These are phyloP conservation scores for Crematogaster levior DNA, from an alignment of 2,888 invertebrate genomes.

Conservation along the genomic window DNA sequence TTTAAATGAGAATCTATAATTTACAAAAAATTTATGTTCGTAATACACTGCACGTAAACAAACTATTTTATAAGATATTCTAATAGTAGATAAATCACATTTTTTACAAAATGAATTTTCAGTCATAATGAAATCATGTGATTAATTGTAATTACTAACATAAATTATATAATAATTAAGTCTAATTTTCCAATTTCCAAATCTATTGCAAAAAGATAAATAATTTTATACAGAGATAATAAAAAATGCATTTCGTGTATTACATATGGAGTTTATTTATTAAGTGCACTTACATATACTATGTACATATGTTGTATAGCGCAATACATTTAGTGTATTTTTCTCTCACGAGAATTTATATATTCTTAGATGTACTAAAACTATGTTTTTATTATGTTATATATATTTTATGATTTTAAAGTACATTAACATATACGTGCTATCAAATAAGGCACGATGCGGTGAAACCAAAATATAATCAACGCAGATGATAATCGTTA, in stretches of 20 bases:
- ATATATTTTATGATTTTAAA: background rate
- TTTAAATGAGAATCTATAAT: background rate
- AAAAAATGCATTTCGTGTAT: background rate
- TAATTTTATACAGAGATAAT: background rate
- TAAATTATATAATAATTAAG: background rate
- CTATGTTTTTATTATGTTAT: background rate
- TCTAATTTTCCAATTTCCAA: background rate
- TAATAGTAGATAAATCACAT: too few species aligned
- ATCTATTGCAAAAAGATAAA: background rate
- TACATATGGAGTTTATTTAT: conserved; percentile 21
- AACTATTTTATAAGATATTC: too few species aligned
- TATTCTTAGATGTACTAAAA: conserved; percentile 5
- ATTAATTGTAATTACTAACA: background rate
- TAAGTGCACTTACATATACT: conserved; percentile 6
- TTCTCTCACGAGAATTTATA: background rate
- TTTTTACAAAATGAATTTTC: background rate
- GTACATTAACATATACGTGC: conserved; percentile 14
- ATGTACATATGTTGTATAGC: conserved; percentile 2
- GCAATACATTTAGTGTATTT: conserved; percentile 11
- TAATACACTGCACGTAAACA: background rate
- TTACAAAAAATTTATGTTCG: background rate
- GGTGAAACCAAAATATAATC: conserved; percentile 75
- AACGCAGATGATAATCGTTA: background rate
- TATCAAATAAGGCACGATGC: conserved; percentile 72
- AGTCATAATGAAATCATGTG: background rate